Percentiles rank a stretch among this genome's conserved stretches.
Evolutionary conservation across 92 coral and sea anemone species (phyloP).

Genomic region (Heliopora coerulea): DNA sequence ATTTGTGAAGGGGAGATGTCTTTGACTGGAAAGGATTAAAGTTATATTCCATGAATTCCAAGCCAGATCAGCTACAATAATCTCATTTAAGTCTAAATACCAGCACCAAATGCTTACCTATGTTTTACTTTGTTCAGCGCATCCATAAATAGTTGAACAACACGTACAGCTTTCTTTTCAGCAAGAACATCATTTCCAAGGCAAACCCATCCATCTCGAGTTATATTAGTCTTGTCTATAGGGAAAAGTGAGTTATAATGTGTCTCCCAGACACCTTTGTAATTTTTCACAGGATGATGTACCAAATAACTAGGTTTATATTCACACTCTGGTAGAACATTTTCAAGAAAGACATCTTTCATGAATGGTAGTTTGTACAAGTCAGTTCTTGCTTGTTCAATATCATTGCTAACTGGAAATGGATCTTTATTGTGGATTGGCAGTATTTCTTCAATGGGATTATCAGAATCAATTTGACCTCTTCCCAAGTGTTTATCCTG

Average conservation of each 20-base stretch:
- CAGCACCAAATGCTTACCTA: too few relatives aligned
- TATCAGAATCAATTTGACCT: constrained; percentile 45
- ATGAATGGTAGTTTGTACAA: constrained; percentile 65
- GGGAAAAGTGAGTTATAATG: constrained; percentile 77
- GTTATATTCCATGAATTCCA: too few relatives aligned
- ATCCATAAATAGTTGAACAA: constrained; percentile 50
- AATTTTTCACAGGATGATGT: constrained; percentile 48
- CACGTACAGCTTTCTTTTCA: constrained; percentile 41
- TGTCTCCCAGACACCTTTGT: constrained; percentile 68
- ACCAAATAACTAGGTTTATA: constrained; percentile 82
- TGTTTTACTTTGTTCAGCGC: constrained; percentile 49
- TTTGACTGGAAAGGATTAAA: too few relatives aligned
- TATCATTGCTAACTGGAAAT: constrained; percentile 22
- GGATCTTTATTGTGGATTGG: constrained; percentile 46
- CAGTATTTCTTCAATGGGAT: constrained; percentile 35
- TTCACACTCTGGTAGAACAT: constrained; percentile 65
- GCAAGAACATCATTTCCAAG: constrained; percentile 80
- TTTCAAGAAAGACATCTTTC: constrained; percentile 28
- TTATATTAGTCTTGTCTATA: constrained; percentile 42
- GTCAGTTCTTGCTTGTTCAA: constrained; percentile 44
- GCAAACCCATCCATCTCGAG: constrained; percentile 44
- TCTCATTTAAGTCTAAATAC: too few relatives aligned
- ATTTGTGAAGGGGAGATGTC: too few relatives aligned
- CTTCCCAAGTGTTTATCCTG: constrained; percentile 46
- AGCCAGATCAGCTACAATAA: too few relatives aligned